These are phyloP conservation scores for Drosophila suboccidentalis DNA, from an alignment of 2,888 invertebrate genomes.

Conservation along the genomic window DNA sequence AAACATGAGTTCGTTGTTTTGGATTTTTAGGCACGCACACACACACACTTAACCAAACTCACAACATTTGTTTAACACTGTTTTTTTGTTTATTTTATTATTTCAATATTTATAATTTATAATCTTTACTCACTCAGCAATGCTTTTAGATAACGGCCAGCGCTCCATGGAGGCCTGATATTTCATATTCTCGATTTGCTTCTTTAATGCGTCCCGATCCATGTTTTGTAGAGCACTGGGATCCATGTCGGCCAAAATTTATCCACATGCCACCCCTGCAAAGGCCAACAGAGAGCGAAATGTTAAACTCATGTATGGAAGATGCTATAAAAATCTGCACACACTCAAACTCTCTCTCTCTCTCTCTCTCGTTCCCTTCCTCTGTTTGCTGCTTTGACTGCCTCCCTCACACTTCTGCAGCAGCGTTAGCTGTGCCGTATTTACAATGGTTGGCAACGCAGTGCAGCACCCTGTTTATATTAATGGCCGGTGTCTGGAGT, in stretches of 20 bases:
- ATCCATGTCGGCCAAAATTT: constrained; percentile 91
- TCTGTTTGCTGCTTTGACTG: neutral
- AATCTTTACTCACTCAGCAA: constrained; percentile 95
- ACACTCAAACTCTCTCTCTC: constrained; percentile 12
- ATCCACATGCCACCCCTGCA: constrained; percentile 86
- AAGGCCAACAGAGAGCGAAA: constrained; percentile 63
- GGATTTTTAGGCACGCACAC: neutral
- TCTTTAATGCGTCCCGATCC: constrained; percentile 99
- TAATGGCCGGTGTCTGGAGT: constrained; percentile 45
- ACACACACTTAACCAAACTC: neutral
- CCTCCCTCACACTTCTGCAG: constrained; percentile 5
- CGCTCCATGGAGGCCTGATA: constrained; percentile 99
- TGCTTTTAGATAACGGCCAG: constrained; percentile 98
- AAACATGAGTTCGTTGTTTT: constrained; percentile 13
- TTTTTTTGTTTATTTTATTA: neutral
- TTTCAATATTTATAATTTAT: neutral
- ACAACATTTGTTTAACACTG: neutral
- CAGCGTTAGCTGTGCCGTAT: constrained; percentile 20
- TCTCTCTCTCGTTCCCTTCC: neutral
- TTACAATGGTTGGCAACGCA: constrained; percentile 1
- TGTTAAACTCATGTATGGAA: constrained; percentile 25
- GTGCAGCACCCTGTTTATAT: constrained; percentile 47
- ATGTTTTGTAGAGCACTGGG: constrained; percentile 97
- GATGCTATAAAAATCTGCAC: constrained; percentile 63
- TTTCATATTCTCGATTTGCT: constrained; percentile 99